Evolutionary conservation across 2,888 invertebrate species (phyloP).

Genomic region (Serripes groenlandicus): DNA sequence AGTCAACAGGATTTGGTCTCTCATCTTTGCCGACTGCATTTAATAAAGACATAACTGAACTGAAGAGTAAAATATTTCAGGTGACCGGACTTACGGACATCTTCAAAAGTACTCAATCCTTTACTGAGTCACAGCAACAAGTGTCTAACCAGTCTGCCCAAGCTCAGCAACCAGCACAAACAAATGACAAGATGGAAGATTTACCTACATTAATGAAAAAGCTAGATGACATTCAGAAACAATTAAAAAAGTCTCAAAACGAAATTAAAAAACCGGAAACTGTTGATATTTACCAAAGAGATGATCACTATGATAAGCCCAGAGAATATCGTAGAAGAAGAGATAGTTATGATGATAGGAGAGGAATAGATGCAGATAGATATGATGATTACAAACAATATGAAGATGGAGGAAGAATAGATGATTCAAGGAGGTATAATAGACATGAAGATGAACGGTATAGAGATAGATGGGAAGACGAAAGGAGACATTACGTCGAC

Average conservation of each 20-base stretch:
- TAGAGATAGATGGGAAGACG: not conserved
- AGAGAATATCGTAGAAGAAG: not conserved
- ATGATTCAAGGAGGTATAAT: not conserved
- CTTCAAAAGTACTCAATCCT: not conserved
- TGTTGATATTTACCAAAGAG: not conserved
- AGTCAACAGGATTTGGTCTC: no score
- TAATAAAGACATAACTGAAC: conserved; percentile 2
- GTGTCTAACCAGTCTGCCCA: no score
- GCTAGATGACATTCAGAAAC: not conserved
- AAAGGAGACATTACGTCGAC: no score
- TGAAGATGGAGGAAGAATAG: not conserved
- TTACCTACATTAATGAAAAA: conserved; percentile 1
- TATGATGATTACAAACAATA: not conserved
- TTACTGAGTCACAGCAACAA: not conserved
- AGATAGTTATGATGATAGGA: not conserved
- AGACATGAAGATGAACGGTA: not conserved
- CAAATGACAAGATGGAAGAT: not conserved
- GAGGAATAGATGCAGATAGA: no score
- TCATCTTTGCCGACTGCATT: not conserved
- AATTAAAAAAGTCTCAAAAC: not conserved
- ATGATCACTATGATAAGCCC: not conserved
- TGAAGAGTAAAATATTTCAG: conserved; percentile 15
- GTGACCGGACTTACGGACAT: conserved; percentile 4
- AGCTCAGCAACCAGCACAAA: not conserved
- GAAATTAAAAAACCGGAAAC: not conserved